Evolutionary conservation across 2,797 vertebrate species (phyloP).

Genomic region (Sarcophilus harrisii): DNA sequence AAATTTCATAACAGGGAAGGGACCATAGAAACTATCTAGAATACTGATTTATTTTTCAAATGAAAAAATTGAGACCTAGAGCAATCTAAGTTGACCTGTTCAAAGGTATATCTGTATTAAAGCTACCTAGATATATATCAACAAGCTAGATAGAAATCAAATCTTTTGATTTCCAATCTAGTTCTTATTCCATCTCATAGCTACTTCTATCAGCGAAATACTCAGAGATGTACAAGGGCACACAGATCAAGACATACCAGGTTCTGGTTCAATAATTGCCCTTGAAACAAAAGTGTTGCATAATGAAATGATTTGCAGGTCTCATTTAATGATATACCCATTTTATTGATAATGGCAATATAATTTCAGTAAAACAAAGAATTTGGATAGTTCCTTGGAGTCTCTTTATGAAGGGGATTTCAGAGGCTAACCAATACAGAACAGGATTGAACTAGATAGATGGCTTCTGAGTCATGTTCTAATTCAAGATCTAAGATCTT

Average conservation of each 20-base stretch:
- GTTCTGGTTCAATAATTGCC: background rate
- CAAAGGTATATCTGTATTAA: background rate
- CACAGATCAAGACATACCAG: background rate
- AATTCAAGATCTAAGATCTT: background rate
- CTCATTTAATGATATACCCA: background rate
- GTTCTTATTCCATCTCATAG: background rate
- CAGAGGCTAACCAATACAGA: background rate
- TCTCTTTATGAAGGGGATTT: background rate
- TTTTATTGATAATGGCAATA: background rate
- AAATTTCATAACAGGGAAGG: background rate
- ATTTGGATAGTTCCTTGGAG: background rate
- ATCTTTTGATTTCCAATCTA: background rate
- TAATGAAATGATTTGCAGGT: background rate
- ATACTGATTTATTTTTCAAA: background rate
- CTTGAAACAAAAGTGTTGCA: background rate
- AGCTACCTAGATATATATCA: background rate
- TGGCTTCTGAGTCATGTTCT: background rate
- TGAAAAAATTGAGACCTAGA: background rate
- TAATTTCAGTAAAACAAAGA: conserved; percentile 1
- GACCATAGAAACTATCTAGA: background rate
- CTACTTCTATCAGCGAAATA: background rate
- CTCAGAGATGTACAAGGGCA: background rate
- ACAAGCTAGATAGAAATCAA: background rate
- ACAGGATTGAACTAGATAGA: background rate
- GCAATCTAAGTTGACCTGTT: background rate